phyloP scores from a whole-genome alignment of 2,797 vertebrate species.

The Oreortyx pictus region DNA sequence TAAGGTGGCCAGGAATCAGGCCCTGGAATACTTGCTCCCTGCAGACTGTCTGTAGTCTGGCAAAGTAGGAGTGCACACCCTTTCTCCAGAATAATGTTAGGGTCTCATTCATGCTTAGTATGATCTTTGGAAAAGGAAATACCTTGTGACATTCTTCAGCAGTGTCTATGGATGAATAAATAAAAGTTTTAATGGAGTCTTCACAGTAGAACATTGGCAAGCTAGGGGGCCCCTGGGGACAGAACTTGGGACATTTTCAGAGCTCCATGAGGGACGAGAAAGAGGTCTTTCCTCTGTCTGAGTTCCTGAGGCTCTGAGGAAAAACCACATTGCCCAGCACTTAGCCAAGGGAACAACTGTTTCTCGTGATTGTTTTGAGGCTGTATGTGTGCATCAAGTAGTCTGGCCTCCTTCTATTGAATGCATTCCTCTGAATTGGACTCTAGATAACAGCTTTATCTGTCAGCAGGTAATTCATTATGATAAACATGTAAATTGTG shows the following conservation, averaged over 20 bases:
- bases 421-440: constrained; percentile 2
- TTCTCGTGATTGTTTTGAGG: not conserved
- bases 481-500: constrained; percentile 4
- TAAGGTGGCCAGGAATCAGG: not conserved
- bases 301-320: not conserved
- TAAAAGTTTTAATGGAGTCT: constrained; percentile 54
- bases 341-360: not conserved
- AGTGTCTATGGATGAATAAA: constrained; percentile 53
- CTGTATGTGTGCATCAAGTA: not conserved
- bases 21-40: not conserved
- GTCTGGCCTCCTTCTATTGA: not conserved
- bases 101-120: not conserved
- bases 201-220: constrained; percentile 47
- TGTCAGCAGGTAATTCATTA: constrained; percentile 56
- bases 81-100: not conserved
- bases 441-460: not conserved
- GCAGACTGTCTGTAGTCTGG: not conserved
- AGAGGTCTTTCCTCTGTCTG: constrained; percentile 24
- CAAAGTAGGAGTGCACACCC: not conserved
- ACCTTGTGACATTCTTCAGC: constrained; percentile 56
- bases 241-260: constrained; percentile 28
- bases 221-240: constrained; percentile 2
- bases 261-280: not conserved
- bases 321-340: not conserved
- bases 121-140: constrained; percentile 46